Conservation (phyloP, 1,140 invertebrate genomes). For the Euschistus heros region DNA sequence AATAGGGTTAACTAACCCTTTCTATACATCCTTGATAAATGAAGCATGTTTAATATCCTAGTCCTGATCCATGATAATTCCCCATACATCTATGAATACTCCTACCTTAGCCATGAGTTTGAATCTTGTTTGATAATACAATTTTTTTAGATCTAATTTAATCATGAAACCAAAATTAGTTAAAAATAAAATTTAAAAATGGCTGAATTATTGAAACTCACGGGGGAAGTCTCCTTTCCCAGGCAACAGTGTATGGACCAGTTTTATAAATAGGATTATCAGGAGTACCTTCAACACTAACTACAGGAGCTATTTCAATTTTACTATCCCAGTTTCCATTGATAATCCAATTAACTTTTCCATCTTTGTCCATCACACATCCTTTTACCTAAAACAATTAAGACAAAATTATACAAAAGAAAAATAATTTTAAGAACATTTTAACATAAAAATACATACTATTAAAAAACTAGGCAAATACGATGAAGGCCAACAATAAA, state of each 20-base stretch:
- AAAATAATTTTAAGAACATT: no score
- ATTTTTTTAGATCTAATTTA: background rate
- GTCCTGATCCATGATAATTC: no score
- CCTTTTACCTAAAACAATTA: conserved; percentile 50
- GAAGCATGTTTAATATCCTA: no score
- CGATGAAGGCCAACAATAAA: no score
- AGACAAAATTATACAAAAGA: background rate
- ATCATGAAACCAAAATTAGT: conserved; percentile 9
- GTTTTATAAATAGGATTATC: conserved; percentile 88
- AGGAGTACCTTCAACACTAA: conserved; percentile 53
- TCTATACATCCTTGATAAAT: no score
- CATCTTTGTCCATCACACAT: conserved; percentile 50
- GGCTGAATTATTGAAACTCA: conserved; percentile 36
- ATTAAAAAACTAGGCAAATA: no score
- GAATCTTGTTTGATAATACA: no score
- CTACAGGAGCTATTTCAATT: conserved; percentile 87
- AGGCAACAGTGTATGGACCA: conserved; percentile 67
- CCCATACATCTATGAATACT: no score
- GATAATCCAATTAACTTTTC: conserved; percentile 61
- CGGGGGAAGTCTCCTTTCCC: conserved; percentile 70
- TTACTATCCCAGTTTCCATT: conserved; percentile 92
- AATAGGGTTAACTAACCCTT: no score
- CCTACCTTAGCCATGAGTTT: no score
- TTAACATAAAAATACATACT: no score
- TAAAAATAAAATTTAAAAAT: no score